Base-by-base conservation (phyloP, 2,113 vertebrate genomes). In the Sceloporus tristichus region DNA sequence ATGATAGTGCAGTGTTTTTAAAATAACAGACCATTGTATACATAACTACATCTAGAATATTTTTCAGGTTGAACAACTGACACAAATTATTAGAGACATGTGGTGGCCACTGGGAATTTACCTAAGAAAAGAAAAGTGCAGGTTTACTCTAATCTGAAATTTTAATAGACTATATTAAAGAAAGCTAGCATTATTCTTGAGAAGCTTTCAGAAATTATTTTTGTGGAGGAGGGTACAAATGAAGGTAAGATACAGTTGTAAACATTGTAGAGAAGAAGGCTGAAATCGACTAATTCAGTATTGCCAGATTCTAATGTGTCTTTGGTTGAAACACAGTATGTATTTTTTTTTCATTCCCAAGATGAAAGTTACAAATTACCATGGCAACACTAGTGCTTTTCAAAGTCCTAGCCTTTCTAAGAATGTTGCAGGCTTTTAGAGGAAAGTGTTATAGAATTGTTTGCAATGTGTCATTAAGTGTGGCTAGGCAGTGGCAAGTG, bases 11-110 rank as follows among this genome's bases (percentile, higher is more conserved):
- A 59, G 1, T 56, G 9, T 34, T 79, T 87, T 90, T 92, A 3
- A 29, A 82, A 76, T 82, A 71, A 71, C 29, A 65, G 38, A 73
- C 14, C 34, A 2, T 66, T 74, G 14, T 68, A 59, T 65, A 83
- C 83, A 65, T 3, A 9, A 70, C 25, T 10, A 29, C 10, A 27
- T 13, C 27, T 10, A 25, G 27, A 29, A 71, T 29, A 71, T 71
- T n/a, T 91, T 93, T 90, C 68, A 74, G 90, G 75, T 79, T 82
- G 90, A 90, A 88, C 27, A 90, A 88, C 62, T 91, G 86, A 86
- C 84, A 91, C 16, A 92, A 86, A 95, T 95, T 89, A 59, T 48
- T 74, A 54, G 62, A 74, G 85, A 90, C 82, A 94, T 82, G 92
- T 79, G 86, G 54, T 91, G 11, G 2, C 75, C 10, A 56, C 0